phyloP scores from a whole-genome alignment of 2,888 invertebrate species.

The Hypomecis atomaria region DNA sequence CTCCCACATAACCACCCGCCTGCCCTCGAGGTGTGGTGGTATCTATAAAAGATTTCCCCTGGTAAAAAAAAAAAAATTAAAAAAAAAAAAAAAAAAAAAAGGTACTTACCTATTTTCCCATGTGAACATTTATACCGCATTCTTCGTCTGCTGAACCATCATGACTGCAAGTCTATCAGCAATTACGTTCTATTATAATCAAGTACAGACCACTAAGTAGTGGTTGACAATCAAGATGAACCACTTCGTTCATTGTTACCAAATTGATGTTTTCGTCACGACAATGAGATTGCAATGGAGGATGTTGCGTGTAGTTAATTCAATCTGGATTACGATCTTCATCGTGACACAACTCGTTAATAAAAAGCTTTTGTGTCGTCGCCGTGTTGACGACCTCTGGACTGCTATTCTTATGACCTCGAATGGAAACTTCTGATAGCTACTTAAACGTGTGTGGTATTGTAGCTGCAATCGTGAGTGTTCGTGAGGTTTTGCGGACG shows the following conservation, averaged over 20 bases:
- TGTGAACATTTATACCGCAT: too few relatives aligned
- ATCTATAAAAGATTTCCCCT: too few relatives aligned
- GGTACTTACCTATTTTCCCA: too few relatives aligned
- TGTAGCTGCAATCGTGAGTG: neutral
- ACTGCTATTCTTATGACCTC: neutral
- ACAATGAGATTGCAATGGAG: conserved; percentile 17
- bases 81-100: too few relatives aligned
- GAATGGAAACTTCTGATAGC: neutral
- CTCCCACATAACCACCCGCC: too few relatives aligned
- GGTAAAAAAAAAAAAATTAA: too few relatives aligned
- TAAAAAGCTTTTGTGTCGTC: conserved; percentile 13
- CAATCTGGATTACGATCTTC: conserved; percentile 16
- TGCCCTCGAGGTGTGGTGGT: too few relatives aligned
- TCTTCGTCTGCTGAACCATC: too few relatives aligned
- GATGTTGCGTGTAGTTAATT: conserved; percentile 26
- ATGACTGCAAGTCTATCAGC: neutral
- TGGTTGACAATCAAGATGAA: conserved; percentile 24
- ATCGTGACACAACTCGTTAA: conserved; percentile 19
- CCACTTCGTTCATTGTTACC: conserved; percentile 21
- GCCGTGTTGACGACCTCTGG: conserved; percentile 20
- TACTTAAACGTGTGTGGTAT: neutral
- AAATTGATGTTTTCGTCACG: conserved; percentile 25
- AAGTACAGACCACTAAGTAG: conserved; percentile 4
- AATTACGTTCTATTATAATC: neutral
- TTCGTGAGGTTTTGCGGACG: neutral